These are phyloP conservation scores for Argyrosomus japonicus DNA, from an alignment of 2,113 vertebrate genomes.

Conservation along the genomic window DNA sequence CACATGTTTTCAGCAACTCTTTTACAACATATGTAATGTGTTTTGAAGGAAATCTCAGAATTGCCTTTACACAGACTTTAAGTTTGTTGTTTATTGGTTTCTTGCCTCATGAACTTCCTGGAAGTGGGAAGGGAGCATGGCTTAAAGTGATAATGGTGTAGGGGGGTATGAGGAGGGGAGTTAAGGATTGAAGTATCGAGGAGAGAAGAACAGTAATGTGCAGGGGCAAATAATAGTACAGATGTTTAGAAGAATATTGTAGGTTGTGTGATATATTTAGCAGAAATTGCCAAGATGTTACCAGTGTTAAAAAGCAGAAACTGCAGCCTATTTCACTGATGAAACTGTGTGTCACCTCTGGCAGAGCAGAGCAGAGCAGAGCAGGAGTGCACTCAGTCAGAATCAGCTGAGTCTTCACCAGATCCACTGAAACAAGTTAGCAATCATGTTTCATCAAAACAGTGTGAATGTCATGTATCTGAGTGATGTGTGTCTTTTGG, in stretches of 20 bases:
- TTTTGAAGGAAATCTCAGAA: no score
- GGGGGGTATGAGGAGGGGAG: not conserved
- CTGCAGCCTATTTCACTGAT: not conserved
- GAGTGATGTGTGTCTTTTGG: slow-evolving; percentile 16
- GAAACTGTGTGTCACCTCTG: not conserved
- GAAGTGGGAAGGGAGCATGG: not conserved
- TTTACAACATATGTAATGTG: no score
- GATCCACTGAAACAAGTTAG: slow-evolving; percentile 12
- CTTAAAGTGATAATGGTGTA: not conserved
- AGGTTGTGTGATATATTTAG: no score
- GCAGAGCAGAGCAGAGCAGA: not conserved
- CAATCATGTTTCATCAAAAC: slow-evolving; percentile 7
- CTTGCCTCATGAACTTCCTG: no score
- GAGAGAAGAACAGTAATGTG: not conserved
- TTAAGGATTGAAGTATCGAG: not conserved
- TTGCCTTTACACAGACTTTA: no score
- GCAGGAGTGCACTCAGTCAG: not conserved
- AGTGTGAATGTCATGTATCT: slow-evolving; percentile 4
- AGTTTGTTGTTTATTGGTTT: no score
- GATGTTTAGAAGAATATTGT: not conserved
- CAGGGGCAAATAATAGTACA: not conserved
- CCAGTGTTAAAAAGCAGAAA: not conserved
- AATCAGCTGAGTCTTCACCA: not conserved
- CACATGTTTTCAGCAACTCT: no score
- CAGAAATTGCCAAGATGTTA: not conserved